A percentile compares a stretch with the other conserved stretches of the same genome.
Conservation (phyloP, 1,140 invertebrate species). For the Procambarus virginalis region DNA sequence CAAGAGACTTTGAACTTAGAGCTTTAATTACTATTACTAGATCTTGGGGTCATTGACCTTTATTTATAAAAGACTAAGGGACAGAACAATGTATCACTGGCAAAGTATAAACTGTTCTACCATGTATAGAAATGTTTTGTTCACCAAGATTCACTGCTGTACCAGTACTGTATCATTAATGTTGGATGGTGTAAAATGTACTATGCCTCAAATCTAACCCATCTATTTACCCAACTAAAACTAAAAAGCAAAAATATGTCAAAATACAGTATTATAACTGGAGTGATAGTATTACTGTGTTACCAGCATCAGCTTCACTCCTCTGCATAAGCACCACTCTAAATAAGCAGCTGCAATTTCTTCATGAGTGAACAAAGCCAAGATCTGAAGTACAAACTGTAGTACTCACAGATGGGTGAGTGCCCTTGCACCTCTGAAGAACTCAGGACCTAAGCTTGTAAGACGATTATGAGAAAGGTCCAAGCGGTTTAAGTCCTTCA, state of each 20-base stretch:
- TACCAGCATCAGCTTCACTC: slow-evolving; percentile 15
- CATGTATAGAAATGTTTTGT: neutral
- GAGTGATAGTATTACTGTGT: neutral
- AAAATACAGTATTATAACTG: neutral
- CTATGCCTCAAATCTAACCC: neutral
- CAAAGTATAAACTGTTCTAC: neutral
- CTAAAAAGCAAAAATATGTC: neutral
- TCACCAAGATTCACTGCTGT: neutral
- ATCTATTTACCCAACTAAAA: neutral
- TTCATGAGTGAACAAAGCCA: neutral
- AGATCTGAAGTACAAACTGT: neutral
- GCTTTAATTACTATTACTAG: neutral
- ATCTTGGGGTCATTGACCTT: neutral
- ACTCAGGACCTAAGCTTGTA: slow-evolving; percentile 52
- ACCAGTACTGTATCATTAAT: neutral
- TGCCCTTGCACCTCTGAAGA: slow-evolving; percentile 57
- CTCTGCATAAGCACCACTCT: slow-evolving; percentile 31
- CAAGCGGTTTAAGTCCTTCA: slow-evolving; percentile 74
- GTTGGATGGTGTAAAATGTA: neutral
- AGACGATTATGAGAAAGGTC: slow-evolving; percentile 80
- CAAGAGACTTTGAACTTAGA: too few relatives aligned
- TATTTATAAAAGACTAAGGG: neutral
- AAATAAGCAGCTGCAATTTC: slow-evolving; percentile 12
- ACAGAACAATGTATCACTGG: neutral
- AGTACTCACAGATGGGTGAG: slow-evolving; percentile 61